These are phyloP conservation scores for Pharmacophagus antenor DNA, from an alignment of 2,888 invertebrate species.

Conservation along the genomic window DNA sequence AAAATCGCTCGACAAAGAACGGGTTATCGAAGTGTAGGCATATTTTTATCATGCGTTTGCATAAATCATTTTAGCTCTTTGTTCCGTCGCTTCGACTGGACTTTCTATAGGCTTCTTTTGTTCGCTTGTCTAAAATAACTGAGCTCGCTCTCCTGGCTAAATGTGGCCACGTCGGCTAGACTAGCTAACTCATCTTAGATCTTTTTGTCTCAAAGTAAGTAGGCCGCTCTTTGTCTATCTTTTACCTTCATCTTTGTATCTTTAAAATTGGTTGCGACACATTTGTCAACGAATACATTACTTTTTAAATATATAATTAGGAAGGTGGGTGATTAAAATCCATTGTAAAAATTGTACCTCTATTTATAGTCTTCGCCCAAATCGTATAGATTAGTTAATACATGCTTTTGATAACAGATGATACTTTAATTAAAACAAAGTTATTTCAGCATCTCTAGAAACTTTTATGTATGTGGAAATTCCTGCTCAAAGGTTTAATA, in stretches of 20 bases:
- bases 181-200: conserved; percentile 10
- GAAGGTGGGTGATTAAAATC: no score
- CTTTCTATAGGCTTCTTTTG: conserved; percentile 21
- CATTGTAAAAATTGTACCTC: no score
- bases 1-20: conserved; percentile 21
- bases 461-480: no score
- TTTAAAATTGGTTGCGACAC: background rate
- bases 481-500: background rate
- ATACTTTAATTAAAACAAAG: no score
- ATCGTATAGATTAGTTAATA: no score
- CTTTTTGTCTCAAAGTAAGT: conserved; percentile 23
- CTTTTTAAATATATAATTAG: background rate
- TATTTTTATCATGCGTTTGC: conserved; percentile 1
- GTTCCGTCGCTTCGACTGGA: conserved; percentile 14
- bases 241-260: conserved; percentile 3
- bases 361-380: no score
- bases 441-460: no score
- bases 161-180: conserved; percentile 7
- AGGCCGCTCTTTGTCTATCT: conserved; percentile 12
- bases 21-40: conserved; percentile 13
- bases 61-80: conserved; percentile 26
- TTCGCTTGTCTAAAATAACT: conserved; percentile 19
- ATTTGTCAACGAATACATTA: background rate
- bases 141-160: conserved; percentile 13
- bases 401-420: no score